Evolutionary conservation across 2,797 vertebrate species (phyloP).

Genomic region (Epinephelus coioides): DNA sequence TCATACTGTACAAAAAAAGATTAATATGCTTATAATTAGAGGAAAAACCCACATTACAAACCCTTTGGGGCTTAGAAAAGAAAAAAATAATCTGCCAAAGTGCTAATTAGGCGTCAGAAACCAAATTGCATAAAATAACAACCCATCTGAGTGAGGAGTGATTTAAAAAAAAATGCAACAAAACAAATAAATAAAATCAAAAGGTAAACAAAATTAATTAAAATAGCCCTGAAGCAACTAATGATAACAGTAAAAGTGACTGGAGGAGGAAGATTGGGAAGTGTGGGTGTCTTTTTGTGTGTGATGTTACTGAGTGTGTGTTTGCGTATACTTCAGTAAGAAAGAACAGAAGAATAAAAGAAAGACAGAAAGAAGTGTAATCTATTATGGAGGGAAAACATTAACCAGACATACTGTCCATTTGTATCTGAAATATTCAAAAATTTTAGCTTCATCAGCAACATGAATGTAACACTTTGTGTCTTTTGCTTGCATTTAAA

Average conservation of each 20-base stretch:
- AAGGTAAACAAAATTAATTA: slow-evolving; percentile 30
- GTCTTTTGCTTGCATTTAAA: slow-evolving; percentile 33
- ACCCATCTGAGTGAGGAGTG: not conserved
- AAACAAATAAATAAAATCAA: slow-evolving; percentile 31
- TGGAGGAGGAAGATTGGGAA: not conserved
- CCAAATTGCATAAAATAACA: slow-evolving; percentile 22
- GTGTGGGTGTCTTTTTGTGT: slow-evolving; percentile 13
- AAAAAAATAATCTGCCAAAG: slow-evolving; percentile 30
- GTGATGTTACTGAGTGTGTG: slow-evolving; percentile 1
- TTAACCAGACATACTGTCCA: not conserved
- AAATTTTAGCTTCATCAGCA: slow-evolving; percentile 46
- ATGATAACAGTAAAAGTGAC: slow-evolving; percentile 22
- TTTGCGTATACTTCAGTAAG: slow-evolving; percentile 1
- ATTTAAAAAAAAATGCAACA: slow-evolving; percentile 7
- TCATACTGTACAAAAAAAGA: slow-evolving; percentile 24
- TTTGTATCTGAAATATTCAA: slow-evolving; percentile 36
- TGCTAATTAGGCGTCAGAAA: slow-evolving; percentile 45
- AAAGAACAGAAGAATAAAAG: slow-evolving; percentile 6
- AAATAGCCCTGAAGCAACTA: slow-evolving; percentile 15
- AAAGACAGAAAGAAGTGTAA: slow-evolving; percentile 4
- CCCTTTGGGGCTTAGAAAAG: slow-evolving; percentile 26
- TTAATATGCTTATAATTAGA: slow-evolving; percentile 29
- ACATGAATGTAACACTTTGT: slow-evolving; percentile 59
- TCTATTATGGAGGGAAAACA: slow-evolving; percentile 5
- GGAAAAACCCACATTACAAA: slow-evolving; percentile 15